phyloP scores from a whole-genome alignment of 2,113 vertebrate genomes.

The Labrus mixtus region DNA sequence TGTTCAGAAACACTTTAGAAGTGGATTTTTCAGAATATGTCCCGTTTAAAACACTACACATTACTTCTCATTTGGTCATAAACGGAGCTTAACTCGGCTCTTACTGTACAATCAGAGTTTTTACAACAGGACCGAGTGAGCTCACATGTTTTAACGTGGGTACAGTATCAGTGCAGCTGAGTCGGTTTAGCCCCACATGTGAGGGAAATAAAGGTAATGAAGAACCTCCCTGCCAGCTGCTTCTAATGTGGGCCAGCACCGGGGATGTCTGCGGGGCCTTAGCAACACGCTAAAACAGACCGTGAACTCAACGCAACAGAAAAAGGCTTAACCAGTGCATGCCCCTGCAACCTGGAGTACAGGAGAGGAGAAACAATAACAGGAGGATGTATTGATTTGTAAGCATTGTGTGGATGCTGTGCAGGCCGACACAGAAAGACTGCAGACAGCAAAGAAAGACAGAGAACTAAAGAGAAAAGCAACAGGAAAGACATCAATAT shows the following conservation, averaged over 20 bases:
- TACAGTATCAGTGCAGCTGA: constrained; percentile 15
- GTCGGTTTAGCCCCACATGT: neutral
- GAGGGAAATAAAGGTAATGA: constrained; percentile 24
- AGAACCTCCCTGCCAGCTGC: constrained; percentile 22
- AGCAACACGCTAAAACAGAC: neutral
- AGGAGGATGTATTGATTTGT: neutral
- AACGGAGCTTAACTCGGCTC: neutral
- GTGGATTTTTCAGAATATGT: too few species aligned
- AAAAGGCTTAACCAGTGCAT: neutral
- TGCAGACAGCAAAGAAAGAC: constrained; percentile 10
- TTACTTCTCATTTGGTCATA: constrained; percentile 2
- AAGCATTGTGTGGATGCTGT: neutral
- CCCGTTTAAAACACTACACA: too few species aligned
- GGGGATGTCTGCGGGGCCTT: neutral
- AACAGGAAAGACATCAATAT: neutral
- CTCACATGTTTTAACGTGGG: constrained; percentile 16
- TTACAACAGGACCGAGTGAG: constrained; percentile 23
- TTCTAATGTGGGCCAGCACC: neutral
- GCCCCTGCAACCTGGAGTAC: neutral
- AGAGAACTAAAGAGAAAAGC: neutral
- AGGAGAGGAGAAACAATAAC: neutral
- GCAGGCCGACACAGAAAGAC: constrained; percentile 11
- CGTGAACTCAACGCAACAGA: constrained; percentile 16
- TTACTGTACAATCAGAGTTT: constrained; percentile 32
- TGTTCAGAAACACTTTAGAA: too few species aligned